phyloP scores from a whole-genome alignment of 2,888 invertebrate genomes.

The Polietes domitor region DNA sequence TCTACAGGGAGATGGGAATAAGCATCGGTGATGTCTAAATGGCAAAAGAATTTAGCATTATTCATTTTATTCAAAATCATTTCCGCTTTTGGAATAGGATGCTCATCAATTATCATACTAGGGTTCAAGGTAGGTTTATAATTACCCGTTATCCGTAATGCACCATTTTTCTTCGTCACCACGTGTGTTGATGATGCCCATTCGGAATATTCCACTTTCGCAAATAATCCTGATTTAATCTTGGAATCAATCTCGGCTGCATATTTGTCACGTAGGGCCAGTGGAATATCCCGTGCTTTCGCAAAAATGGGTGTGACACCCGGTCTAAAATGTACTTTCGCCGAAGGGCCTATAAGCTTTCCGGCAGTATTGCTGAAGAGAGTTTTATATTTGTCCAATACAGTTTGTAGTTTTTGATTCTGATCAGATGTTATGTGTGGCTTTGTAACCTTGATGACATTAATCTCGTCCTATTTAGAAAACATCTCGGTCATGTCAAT shows the following conservation, averaged over 20 bases:
- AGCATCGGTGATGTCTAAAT: slow-evolving; percentile 40
- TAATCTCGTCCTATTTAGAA: too few species aligned
- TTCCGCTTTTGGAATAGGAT: slow-evolving; percentile 33
- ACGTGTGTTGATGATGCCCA: background rate
- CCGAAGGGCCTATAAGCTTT: background rate
- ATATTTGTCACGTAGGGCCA: background rate
- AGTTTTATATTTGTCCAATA: too few species aligned
- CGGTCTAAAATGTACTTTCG: slow-evolving; percentile 24
- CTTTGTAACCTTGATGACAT: too few species aligned
- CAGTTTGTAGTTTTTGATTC: too few species aligned
- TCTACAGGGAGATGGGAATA: slow-evolving; percentile 39
- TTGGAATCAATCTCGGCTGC: background rate
- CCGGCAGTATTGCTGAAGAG: background rate
- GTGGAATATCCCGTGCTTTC: background rate
- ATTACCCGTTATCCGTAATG: slow-evolving; percentile 7
- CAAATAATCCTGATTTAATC: background rate
- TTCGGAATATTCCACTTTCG: background rate
- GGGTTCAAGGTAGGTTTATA: slow-evolving; percentile 33
- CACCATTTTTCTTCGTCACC: background rate
- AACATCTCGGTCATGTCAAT: too few species aligned
- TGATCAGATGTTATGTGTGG: too few species aligned
- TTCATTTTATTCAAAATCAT: slow-evolving; percentile 43
- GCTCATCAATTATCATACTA: slow-evolving; percentile 1
- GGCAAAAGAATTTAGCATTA: slow-evolving; percentile 27
- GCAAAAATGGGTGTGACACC: slow-evolving; percentile 30